Conservation (phyloP, 2,113 vertebrate species). For the Polypterus senegalus region DNA sequence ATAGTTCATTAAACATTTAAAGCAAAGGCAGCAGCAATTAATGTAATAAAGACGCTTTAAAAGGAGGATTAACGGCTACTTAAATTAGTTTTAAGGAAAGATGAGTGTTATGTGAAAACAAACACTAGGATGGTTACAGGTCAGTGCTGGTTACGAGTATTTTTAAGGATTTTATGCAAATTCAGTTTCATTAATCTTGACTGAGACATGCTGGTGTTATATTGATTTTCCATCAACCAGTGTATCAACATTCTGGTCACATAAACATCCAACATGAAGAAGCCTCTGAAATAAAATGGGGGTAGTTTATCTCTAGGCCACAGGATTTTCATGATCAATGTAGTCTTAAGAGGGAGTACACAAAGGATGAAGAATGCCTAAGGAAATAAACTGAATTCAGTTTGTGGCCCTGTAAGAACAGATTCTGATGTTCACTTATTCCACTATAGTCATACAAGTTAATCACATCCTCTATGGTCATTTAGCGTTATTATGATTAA, state of each 20-base stretch:
- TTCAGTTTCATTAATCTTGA: constrained; percentile 17
- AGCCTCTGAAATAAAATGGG: neutral
- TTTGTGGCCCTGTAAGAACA: constrained; percentile 29
- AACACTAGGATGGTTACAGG: too few species aligned
- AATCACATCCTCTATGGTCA: neutral
- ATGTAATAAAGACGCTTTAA: too few species aligned
- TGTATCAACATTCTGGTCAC: constrained; percentile 10
- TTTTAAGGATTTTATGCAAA: constrained; percentile 12
- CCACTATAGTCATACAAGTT: neutral
- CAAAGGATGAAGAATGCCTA: constrained; percentile 39
- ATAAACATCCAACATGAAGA: constrained; percentile 5
- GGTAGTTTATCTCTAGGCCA: constrained; percentile 12
- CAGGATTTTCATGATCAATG: constrained; percentile 34
- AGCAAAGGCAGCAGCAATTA: too few species aligned
- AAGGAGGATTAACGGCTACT: too few species aligned
- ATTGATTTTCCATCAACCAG: constrained; percentile 18
- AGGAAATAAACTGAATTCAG: constrained; percentile 50
- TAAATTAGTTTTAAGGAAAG: too few species aligned
- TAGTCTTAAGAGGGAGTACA: constrained; percentile 28
- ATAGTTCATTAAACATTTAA: too few species aligned
- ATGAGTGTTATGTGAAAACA: too few species aligned
- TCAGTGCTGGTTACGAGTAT: neutral
- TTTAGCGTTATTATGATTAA: too few species aligned
- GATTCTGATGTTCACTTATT: constrained; percentile 32
- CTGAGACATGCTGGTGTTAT: neutral